These are phyloP conservation scores for Phylloscopus whistleri DNA, from an alignment of 2,113 vertebrate genomes.

Conservation along the genomic window DNA sequence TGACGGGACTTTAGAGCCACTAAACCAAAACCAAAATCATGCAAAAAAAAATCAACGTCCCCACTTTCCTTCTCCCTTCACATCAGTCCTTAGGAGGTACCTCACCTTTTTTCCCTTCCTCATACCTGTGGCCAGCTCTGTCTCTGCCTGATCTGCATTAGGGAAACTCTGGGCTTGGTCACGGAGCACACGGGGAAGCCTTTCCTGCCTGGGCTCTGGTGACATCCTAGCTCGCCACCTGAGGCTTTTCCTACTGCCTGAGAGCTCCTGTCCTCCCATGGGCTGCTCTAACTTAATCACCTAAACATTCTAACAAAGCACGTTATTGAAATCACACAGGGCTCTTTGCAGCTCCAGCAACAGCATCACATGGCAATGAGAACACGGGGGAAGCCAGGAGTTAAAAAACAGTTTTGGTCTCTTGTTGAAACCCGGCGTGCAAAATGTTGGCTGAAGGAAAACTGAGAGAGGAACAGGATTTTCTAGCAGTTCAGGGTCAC, in stretches of 20 bases:
- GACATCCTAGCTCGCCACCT: conserved; percentile 77
- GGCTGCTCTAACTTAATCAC: conserved; percentile 83
- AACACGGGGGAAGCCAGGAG: not conserved
- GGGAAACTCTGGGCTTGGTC: conserved; percentile 70
- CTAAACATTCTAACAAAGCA: conserved; percentile 80
- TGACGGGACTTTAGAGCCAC: not conserved
- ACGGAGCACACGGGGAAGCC: conserved; percentile 69
- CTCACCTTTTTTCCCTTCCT: conserved; percentile 73
- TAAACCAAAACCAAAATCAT: too few relatives aligned
- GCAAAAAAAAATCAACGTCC: not conserved
- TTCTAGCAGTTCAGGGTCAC: not conserved
- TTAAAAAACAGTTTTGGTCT: not conserved
- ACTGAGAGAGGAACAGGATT: not conserved
- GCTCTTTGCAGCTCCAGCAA: conserved; percentile 43
- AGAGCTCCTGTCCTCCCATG: conserved; percentile 70
- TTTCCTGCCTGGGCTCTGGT: conserved; percentile 77
- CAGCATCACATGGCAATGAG: conserved; percentile 19
- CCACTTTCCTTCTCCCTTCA: conserved; percentile 13
- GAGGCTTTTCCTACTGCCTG: conserved; percentile 74
- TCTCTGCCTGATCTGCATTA: conserved; percentile 78
- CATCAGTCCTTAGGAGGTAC: conserved; percentile 55
- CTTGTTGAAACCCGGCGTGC: not conserved
- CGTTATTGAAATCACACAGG: conserved; percentile 64
- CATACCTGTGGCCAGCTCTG: conserved; percentile 73
- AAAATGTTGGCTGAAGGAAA: not conserved